Conservation (phyloP, 2,113 vertebrate species). For the Uropsilus gracilis region DNA sequence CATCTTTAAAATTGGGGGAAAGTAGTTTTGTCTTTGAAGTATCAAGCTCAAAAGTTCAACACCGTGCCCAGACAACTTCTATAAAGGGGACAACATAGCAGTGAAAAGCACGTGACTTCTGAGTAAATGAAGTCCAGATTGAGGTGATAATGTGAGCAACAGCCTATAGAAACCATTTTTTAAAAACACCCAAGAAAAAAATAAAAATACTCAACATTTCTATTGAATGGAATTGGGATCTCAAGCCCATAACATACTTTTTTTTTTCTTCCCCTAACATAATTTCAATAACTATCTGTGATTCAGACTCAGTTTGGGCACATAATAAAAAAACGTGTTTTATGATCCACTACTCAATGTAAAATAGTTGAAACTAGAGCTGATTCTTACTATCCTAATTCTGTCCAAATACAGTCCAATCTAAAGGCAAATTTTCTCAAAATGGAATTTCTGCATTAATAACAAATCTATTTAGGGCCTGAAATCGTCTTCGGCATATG, state of each 20-base stretch:
- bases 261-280: too few species aligned
- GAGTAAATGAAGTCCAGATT: neutral
- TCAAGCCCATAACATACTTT: neutral
- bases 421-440: slow-evolving; percentile 25
- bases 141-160: neutral
- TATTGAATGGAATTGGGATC: slow-evolving; percentile 30
- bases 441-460: slow-evolving; percentile 29
- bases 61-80: neutral
- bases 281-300: slow-evolving; percentile 39
- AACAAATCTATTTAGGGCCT: neutral
- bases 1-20: neutral
- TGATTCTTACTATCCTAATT: slow-evolving; percentile 10
- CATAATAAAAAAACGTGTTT: slow-evolving; percentile 29
- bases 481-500: neutral
- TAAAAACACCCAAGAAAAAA: neutral
- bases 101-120: slow-evolving; percentile 16
- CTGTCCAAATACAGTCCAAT: neutral
- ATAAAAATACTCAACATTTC: slow-evolving; percentile 1
- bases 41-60: neutral
- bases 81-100: neutral
- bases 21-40: slow-evolving; percentile 21
- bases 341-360: neutral
- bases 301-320: neutral
- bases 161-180: neutral
- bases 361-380: slow-evolving; percentile 10